Percentiles rank a stretch among this genome's conserved stretches.
These are phyloP conservation scores for Parasteatoda tepidariorum DNA, from an alignment of 1,140 invertebrate species.

Conservation along the genomic window DNA sequence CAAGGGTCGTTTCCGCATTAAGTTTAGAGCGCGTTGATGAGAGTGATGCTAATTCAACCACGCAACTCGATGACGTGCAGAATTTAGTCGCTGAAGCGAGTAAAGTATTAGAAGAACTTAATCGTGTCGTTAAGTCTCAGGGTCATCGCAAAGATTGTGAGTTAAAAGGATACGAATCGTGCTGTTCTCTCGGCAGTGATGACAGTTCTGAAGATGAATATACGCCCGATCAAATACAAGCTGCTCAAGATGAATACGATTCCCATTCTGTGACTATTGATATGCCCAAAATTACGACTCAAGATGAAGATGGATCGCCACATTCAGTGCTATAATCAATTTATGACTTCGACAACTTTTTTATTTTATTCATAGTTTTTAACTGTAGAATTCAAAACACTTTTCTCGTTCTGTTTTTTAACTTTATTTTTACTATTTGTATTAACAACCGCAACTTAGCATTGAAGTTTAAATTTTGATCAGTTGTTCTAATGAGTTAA, in stretches of 20 bases:
- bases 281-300: not conserved
- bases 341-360: not conserved
- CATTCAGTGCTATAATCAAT: not conserved
- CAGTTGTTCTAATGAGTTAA: no score
- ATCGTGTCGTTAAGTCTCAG: conserved; percentile 10
- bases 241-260: not conserved
- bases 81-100: conserved; percentile 44
- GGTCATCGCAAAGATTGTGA: conserved; percentile 34
- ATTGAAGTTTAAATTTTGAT: no score
- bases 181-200: conserved; percentile 32
- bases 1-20: conserved; percentile 8
- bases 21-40: not conserved
- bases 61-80: conserved; percentile 31
- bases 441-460: no score
- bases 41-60: not conserved
- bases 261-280: not conserved
- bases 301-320: not conserved
- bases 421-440: not conserved
- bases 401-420: no score
- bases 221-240: not conserved
- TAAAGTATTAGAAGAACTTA: conserved; percentile 53
- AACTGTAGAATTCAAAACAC: not conserved
- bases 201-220: conserved; percentile 2
- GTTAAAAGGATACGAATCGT: conserved; percentile 46
- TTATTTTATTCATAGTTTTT: not conserved